These are phyloP conservation scores for Artibeus jamaicensis DNA, from an alignment of 2,797 vertebrate species.

Conservation along the genomic window DNA sequence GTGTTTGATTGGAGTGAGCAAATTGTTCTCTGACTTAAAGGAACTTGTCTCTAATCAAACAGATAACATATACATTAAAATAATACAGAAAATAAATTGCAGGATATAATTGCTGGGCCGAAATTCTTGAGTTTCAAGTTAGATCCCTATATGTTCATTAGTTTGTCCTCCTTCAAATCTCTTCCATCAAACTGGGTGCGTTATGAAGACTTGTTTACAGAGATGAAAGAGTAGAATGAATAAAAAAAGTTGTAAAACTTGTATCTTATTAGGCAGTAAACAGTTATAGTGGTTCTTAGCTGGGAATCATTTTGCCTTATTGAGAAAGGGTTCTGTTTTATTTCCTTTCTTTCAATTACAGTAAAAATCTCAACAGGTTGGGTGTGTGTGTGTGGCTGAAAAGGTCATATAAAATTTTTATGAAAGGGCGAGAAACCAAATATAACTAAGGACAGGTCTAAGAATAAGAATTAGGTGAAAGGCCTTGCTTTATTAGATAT, in stretches of 20 bases:
- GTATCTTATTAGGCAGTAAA: background rate
- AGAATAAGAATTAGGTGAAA: background rate
- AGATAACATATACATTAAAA: background rate
- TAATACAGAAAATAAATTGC: background rate
- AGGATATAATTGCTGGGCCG: background rate
- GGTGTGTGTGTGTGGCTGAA: background rate
- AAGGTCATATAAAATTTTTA: background rate
- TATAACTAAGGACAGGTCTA: background rate
- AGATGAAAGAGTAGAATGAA: background rate
- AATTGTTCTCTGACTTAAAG: background rate
- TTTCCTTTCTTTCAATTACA: background rate
- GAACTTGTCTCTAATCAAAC: background rate
- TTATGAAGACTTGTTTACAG: slow-evolving; percentile 22
- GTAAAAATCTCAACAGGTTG: background rate
- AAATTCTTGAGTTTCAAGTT: background rate
- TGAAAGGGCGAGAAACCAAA: background rate
- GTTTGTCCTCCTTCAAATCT: background rate
- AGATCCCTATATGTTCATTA: background rate
- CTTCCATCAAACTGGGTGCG: background rate
- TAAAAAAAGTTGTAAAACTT: background rate
- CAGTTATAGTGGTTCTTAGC: background rate
- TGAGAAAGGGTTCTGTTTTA: background rate
- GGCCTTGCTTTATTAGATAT: background rate
- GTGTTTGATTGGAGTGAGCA: background rate
- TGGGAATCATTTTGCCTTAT: background rate